phyloP scores from a whole-genome alignment of 2,113 vertebrate species.

The Actinemys pallida region DNA sequence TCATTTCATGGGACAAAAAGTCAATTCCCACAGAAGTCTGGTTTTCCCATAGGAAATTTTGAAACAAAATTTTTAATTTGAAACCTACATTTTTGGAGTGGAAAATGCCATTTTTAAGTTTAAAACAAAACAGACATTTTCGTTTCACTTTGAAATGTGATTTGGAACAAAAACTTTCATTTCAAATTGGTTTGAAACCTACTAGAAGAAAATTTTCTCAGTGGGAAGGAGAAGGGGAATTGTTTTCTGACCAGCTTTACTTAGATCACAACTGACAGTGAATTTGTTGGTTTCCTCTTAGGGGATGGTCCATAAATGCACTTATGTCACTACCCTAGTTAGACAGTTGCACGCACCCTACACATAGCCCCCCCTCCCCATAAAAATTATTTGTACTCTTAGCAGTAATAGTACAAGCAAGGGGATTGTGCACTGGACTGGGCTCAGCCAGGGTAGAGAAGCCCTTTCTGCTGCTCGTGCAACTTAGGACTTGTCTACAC shows the following conservation, averaged over 20 bases:
- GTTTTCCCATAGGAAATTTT: not conserved
- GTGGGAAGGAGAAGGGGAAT: not conserved
- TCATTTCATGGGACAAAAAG: not conserved
- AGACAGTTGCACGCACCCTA: not conserved
- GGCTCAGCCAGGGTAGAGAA: not conserved
- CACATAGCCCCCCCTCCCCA: not conserved
- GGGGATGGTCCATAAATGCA: no score
- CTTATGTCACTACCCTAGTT: not conserved
- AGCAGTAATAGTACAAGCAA: not conserved
- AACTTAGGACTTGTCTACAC: not conserved
- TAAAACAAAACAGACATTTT: not conserved
- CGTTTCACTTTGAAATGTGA: not conserved
- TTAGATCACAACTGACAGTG: no score
- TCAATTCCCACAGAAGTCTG: not conserved
- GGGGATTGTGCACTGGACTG: not conserved
- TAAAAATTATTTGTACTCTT: not conserved
- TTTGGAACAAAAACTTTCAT: not conserved
- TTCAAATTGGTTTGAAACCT: no score
- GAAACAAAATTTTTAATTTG: not conserved
- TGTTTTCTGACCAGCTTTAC: no score
- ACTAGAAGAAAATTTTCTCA: not conserved
- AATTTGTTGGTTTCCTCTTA: no score
- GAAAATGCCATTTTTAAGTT: not conserved
- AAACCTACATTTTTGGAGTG: not conserved
- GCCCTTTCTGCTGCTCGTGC: not conserved